Conservation (phyloP, 2,888 invertebrate genomes). For the Auanema sp. region DNA sequence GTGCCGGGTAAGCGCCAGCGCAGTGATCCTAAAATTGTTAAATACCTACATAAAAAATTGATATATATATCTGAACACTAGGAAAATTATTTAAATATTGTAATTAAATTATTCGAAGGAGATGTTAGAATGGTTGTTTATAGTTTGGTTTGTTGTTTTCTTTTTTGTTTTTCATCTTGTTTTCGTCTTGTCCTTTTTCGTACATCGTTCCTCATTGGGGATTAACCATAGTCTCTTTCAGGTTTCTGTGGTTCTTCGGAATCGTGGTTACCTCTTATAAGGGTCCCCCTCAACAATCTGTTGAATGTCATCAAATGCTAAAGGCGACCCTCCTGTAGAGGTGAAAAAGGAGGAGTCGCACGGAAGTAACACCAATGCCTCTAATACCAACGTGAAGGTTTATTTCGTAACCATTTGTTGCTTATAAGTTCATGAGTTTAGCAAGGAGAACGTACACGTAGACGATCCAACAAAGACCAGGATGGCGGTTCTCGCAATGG, state of each 20-base stretch:
- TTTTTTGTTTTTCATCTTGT: conserved; percentile 1
- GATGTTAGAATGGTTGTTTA: too few species aligned
- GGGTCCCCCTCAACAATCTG: conserved; percentile 19
- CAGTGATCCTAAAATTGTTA: too few species aligned
- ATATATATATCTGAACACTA: too few species aligned
- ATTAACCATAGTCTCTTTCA: neutral
- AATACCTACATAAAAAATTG: too few species aligned
- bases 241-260: conserved; percentile 10
- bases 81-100: too few species aligned
- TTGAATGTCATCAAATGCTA: conserved; percentile 12
- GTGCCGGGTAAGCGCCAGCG: too few species aligned
- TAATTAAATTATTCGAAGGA: too few species aligned
- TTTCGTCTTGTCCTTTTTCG: neutral
- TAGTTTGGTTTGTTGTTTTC: conserved; percentile 2
- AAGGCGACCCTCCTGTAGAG: conserved; percentile 7
- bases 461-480: conserved; percentile 32
- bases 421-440: neutral
- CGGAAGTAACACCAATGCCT: conserved; percentile 12
- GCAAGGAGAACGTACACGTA: conserved; percentile 25
- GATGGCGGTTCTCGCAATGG: conserved; percentile 28
- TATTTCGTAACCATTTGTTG: conserved; percentile 2
- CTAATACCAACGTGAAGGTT: neutral
- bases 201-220: neutral
- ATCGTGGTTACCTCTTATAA: conserved; percentile 16
- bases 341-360: conserved; percentile 13